These are phyloP conservation scores for Cheilosia grossa DNA, from an alignment of 2,888 invertebrate genomes.

Conservation along the genomic window DNA sequence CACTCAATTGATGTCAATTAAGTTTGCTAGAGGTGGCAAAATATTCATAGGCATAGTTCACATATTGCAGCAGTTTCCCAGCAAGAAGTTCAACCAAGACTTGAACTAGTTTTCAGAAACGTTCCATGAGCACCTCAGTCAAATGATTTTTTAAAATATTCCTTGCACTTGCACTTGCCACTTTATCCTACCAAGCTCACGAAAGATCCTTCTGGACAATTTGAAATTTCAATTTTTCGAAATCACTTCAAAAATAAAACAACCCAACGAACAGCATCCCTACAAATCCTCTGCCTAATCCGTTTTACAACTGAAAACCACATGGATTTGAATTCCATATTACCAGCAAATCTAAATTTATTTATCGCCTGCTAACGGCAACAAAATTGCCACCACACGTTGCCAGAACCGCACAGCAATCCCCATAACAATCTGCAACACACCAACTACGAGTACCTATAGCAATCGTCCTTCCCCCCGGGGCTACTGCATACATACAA, in stretches of 20 bases:
- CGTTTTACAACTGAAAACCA: conserved; percentile 65
- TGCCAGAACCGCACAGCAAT: conserved; percentile 3
- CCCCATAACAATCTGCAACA: conserved; percentile 12
- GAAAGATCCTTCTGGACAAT: background rate
- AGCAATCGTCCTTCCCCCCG: background rate
- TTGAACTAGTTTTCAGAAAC: too few relatives aligned
- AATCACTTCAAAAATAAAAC: conserved; percentile 13
- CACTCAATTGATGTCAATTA: too few relatives aligned
- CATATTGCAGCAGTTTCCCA: too few relatives aligned
- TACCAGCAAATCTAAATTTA: conserved; percentile 68
- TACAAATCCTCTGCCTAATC: conserved; percentile 64
- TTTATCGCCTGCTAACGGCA: conserved; percentile 57
- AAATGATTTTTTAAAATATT: too few relatives aligned
- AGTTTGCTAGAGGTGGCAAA: too few relatives aligned
- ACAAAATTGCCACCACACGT: conserved; percentile 41
- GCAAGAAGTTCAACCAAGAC: too few relatives aligned
- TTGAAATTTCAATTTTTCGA: background rate
- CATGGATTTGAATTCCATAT: conserved; percentile 69
- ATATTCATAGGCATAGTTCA: too few relatives aligned
- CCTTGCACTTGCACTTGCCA: too few relatives aligned
- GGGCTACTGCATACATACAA: conserved; percentile 3
- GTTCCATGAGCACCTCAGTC: too few relatives aligned
- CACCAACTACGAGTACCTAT: background rate
- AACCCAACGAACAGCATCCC: conserved; percentile 19
- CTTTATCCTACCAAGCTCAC: too few relatives aligned